Percentiles rank a stretch among this genome's conserved stretches.
Conservation (phyloP, 1,140 invertebrate species). For the Dendrolimus kikuchii region DNA sequence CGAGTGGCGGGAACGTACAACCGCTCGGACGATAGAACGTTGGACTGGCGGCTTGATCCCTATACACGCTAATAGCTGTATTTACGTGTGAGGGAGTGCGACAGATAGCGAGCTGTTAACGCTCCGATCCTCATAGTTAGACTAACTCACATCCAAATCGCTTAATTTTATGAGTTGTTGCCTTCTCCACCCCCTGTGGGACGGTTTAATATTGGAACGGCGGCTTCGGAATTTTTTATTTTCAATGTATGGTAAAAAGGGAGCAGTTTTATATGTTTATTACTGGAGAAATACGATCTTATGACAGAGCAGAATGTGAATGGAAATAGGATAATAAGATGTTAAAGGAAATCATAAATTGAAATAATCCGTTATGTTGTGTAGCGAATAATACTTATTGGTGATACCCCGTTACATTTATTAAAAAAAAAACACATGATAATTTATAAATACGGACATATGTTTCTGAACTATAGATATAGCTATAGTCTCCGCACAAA, state of each 20-base stretch:
- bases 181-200: conserved; percentile 65
- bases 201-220: conserved; percentile 36
- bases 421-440: too few relatives aligned
- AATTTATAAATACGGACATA: too few relatives aligned
- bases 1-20: conserved; percentile 40
- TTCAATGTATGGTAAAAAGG: background rate
- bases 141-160: conserved; percentile 72
- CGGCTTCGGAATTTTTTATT: conserved; percentile 19
- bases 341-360: too few relatives aligned
- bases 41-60: conserved; percentile 18
- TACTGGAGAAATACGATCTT: background rate
- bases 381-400: too few relatives aligned
- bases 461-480: too few relatives aligned
- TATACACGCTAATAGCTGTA: conserved; percentile 12
- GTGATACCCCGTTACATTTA: too few relatives aligned
- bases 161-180: conserved; percentile 75
- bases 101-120: conserved; percentile 50
- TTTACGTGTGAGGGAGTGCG: conserved; percentile 25
- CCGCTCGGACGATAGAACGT: conserved; percentile 16
- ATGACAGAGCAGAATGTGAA: too few relatives aligned
- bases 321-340: too few relatives aligned
- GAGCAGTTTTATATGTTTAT: background rate
- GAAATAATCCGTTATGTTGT: too few relatives aligned
- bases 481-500: too few relatives aligned
- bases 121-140: conserved; percentile 65